Conservation (phyloP, 2,113 vertebrate genomes). For the Pseudopodoces humilis region DNA sequence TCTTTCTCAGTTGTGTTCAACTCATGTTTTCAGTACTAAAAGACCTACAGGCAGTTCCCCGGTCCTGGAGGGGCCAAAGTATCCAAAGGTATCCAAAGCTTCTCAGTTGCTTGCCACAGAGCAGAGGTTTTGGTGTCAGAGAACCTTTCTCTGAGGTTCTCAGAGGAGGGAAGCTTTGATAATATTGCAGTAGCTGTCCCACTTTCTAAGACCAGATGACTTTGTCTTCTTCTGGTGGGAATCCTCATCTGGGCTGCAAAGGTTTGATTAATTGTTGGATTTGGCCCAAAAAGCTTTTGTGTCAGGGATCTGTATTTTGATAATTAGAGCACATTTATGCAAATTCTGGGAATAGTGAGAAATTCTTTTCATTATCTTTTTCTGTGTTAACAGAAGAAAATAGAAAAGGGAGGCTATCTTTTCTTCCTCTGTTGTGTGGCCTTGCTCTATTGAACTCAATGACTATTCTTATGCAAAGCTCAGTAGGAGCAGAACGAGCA, state of each 20-base stretch:
- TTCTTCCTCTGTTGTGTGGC: constrained; percentile 1
- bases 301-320: not conserved
- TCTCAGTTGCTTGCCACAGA: not conserved
- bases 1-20: not conserved
- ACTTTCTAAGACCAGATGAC: not conserved
- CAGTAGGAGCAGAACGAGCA: not conserved
- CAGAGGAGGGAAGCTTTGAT: not conserved
- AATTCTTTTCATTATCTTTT: not conserved
- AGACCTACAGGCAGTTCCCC: not conserved
- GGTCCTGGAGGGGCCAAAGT: not conserved
- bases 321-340: not conserved
- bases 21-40: not conserved
- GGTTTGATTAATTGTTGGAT: not conserved
- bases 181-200: not conserved
- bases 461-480: not conserved
- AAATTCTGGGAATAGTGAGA: not conserved
- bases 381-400: constrained; percentile 11
- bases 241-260: not conserved
- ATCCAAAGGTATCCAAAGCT: not conserved
- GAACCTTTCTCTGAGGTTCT: not conserved
- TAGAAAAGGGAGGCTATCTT: constrained; percentile 10
- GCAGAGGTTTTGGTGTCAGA: not conserved
- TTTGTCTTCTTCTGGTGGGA: not conserved
- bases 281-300: not conserved
- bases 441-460: constrained; percentile 21